Evolutionary conservation across 2,797 vertebrate genomes (phyloP).

Genomic region (Chaenodraco wilsoni): DNA sequence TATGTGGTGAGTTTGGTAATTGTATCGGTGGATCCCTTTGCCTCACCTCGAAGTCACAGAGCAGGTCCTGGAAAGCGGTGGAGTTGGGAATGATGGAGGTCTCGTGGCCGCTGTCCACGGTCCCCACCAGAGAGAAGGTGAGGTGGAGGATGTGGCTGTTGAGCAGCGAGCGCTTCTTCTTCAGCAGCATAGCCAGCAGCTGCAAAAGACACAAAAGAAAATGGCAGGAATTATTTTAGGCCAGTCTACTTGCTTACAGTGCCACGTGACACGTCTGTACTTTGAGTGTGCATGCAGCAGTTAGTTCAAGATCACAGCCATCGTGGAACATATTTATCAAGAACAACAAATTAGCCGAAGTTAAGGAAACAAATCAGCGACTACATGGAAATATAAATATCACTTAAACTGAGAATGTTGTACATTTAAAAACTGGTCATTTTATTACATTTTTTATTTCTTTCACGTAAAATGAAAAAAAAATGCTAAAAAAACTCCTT

Average conservation of each 20-base stretch:
- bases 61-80: conserved; percentile 97
- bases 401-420: too few relatives aligned
- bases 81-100: conserved; percentile 99
- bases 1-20: not conserved
- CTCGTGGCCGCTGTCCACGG: conserved; percentile 97
- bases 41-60: conserved; percentile 96
- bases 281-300: too few relatives aligned
- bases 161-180: conserved; percentile 95
- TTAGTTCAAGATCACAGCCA: too few relatives aligned
- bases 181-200: conserved; percentile 97
- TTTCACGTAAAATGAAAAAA: too few relatives aligned
- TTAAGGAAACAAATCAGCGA: too few relatives aligned
- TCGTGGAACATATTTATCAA: too few relatives aligned
- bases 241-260: not conserved
- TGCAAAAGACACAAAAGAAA: conserved; percentile 47
- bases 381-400: too few relatives aligned
- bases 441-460: too few relatives aligned
- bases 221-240: not conserved
- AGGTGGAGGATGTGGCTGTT: conserved; percentile 99
- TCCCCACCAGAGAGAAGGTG: conserved; percentile 98
- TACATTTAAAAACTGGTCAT: too few relatives aligned
- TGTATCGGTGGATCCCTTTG: not conserved
- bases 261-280: not conserved
- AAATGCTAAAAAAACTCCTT: too few relatives aligned
- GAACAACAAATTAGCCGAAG: too few relatives aligned